Conservation (phyloP, 37 sponge, comb jelly and placozoan species). For the Petrosia ficiformis region DNA sequence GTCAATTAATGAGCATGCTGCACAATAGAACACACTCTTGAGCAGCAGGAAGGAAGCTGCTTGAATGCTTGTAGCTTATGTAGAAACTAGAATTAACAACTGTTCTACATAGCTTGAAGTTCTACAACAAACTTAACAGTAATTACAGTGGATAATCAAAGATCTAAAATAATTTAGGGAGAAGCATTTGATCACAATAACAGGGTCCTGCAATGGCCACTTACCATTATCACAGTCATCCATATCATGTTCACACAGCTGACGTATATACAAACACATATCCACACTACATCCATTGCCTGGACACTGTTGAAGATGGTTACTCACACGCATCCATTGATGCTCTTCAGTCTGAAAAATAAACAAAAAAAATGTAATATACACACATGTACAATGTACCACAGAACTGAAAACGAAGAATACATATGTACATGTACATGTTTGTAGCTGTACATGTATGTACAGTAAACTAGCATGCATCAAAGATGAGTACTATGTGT, state of each 20-base stretch:
- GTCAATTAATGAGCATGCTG: too few species aligned
- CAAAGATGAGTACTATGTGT: background rate
- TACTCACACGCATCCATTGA: background rate
- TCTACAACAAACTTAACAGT: background rate
- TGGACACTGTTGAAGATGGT: background rate
- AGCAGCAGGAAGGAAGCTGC: too few species aligned
- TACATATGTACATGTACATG: slow-evolving; percentile 1
- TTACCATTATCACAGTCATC: background rate
- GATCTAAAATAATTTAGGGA: background rate
- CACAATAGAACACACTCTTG: too few species aligned
- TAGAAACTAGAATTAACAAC: too few species aligned
- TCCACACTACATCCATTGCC: background rate
- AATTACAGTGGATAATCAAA: background rate
- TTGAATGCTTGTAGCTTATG: background rate
- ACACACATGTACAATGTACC: background rate
- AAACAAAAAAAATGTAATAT: background rate
- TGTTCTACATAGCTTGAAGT: background rate
- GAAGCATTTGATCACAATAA: too few species aligned
- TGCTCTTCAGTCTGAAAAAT: background rate
- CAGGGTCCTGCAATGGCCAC: too few species aligned
- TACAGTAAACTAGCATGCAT: background rate
- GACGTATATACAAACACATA: background rate
- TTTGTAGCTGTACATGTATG: background rate
- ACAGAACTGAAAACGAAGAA: too few species aligned
- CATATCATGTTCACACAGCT: background rate